Percentiles rank a stretch among this genome's conserved stretches.
phyloP scores from a whole-genome alignment of 2,113 vertebrate species.

The Pollimyrus isidori region DNA sequence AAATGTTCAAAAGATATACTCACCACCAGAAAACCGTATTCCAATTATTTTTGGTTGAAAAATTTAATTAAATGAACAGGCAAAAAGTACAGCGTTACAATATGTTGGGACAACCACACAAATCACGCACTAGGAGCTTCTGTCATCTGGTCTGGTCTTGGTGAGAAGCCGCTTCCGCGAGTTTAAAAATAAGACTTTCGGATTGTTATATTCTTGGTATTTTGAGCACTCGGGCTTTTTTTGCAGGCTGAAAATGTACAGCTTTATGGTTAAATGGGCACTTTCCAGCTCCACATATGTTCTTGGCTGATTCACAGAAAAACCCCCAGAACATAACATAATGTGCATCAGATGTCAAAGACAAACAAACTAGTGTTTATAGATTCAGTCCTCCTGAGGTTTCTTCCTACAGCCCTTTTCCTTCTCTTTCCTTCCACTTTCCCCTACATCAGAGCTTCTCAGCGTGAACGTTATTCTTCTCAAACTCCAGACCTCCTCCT shows the following conservation, averaged over 20 bases:
- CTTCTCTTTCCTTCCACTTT: constrained; percentile 11
- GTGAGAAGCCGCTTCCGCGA: neutral
- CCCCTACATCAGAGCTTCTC: constrained; percentile 4
- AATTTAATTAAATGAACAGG: neutral
- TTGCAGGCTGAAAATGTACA: neutral
- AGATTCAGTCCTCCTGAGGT: neutral
- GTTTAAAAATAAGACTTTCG: neutral
- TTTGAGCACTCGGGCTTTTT: neutral
- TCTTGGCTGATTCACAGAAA: constrained; percentile 8
- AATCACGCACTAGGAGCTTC: neutral
- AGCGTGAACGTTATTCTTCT: neutral
- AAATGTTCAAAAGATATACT: neutral
- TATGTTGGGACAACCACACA: neutral
- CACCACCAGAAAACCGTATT: neutral
- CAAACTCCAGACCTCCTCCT: neutral
- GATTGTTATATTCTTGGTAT: neutral
- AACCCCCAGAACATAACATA: constrained; percentile 14
- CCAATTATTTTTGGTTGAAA: neutral
- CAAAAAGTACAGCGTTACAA: neutral
- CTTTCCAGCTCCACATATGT: constrained; percentile 12
- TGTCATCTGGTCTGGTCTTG: neutral
- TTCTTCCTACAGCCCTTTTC: constrained; percentile 19
- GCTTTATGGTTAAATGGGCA: neutral
- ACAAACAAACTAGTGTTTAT: constrained; percentile 11
- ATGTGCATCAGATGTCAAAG: constrained; percentile 25